Evolutionary conservation across 1,140 invertebrate genomes (phyloP), one percentile per base, ranked within the genome.

Genomic region (Papilio dardanus): DNA sequence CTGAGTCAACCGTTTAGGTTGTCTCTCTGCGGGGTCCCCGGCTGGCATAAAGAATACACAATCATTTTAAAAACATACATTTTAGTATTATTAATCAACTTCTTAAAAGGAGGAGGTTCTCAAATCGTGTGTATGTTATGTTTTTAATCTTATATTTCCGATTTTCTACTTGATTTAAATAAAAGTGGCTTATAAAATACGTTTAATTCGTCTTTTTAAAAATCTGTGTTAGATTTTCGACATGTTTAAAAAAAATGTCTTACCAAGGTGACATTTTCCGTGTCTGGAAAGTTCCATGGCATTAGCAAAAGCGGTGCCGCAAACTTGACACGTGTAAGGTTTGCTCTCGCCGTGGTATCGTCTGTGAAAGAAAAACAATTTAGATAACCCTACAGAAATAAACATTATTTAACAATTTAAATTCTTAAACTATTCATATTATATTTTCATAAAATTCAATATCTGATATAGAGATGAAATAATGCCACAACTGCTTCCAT

Each of bases 281-380:
- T 97, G 97, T 80, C 96, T 94, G 8, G 96, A 96, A 46, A 97
- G 90, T 91, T 97, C 97, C 77, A 95, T 95, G 14, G 95, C 95
- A 84, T 96, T 96, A 54, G 96, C 95, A 84, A 97, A 97, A 6
- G 96, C 96, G 84, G 97, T 96, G 19, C 97, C 96, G 81, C 97
- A 97, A 19, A 97, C 96, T 94, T 97, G 96, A 92, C 97, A 97
- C 68, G 96, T 97, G 82, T 97, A 97, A 73, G 96, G 97, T 88
- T 97, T 97, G 77, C 96, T 95, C 88, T 97, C 96, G n/a, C 96
- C 96, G 81, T 98, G 97, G 86, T 97, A 97, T 81, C 97, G 94
- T 81, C 97, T 95, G 82, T 8, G 81, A 74, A 78, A 78, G 73
- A 75, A 78, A 24, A 71, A 42, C 6, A 50, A 28, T 62, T 28